Base-by-base conservation (phyloP, 1,140 invertebrate species). In the Berghia stephanieae region DNA sequence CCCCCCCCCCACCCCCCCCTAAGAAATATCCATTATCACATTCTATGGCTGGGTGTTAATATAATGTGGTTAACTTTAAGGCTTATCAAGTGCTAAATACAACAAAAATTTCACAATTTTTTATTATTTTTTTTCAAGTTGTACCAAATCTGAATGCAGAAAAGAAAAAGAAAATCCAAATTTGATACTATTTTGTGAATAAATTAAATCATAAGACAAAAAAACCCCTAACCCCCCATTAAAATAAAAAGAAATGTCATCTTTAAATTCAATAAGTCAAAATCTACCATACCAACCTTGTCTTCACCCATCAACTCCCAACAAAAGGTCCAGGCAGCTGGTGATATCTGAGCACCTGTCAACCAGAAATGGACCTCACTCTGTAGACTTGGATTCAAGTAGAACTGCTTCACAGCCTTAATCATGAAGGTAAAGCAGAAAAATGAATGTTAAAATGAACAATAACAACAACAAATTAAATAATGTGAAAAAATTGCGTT, bases 261-360 rank as follows among this genome's bases (percentile, higher is more conserved):
- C 10, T 8, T 16, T 16, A 60, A 60, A 60, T 6, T 16, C 10
- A 60, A 27, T 27, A 16, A 16, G 57, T 60, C 8, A 16, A 27
- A 60, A 60, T 8, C n/a, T 16, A 16, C 31, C 24, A 8, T 66
- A 36, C 24, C 49, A 77, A 95, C 92, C 91, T 95, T 95, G 73
- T 92, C 91, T 13, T 93, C 92, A 85, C 93, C 92, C 79, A 97
- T 91, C 31, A 97, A 90, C 75, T 95, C 92, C 95, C 96, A 97
- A 0, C 95, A 93, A 90, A 96, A 96, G 80, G 92, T 92, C 96
- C 96, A 98, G 40, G 96, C 95, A 88, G 95, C 93, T 13, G 92
- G 91, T 38, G 94, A 95, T 76, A 92, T 91, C 89, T 97, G 95
- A 34, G 94, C 94, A 75, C 92, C 91, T 57, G 94, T 93, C 40